Evolutionary conservation across 2,113 vertebrate genomes (phyloP).

Genomic region (Clupea harengus): DNA sequence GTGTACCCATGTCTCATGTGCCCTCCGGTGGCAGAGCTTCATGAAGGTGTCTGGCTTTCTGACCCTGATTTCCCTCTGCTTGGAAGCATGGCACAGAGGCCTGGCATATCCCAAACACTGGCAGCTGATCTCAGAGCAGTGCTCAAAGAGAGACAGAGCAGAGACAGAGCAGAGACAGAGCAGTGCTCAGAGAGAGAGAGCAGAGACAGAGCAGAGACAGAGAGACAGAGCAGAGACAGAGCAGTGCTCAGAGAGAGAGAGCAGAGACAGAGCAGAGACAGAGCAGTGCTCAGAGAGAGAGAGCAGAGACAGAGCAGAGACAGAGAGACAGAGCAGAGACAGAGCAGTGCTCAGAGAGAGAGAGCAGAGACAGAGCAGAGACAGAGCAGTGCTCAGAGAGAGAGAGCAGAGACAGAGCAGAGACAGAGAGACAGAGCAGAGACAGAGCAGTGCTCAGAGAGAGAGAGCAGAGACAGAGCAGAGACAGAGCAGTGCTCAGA

Average conservation of each 20-base stretch:
- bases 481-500: background rate
- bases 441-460: background rate
- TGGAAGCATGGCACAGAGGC: conserved; percentile 14
- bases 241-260: background rate
- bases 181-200: background rate
- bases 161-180: background rate
- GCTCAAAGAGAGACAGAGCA: background rate
- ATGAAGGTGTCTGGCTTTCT: conserved; percentile 41
- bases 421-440: no score
- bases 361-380: background rate
- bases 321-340: background rate
- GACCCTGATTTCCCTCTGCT: conserved; percentile 16
- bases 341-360: background rate
- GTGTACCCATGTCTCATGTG: conserved; percentile 44
- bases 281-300: background rate
- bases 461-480: background rate
- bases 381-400: background rate
- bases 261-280: background rate
- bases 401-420: background rate
- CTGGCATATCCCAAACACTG: conserved; percentile 12
- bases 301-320: background rate
- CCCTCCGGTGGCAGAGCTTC: conserved; percentile 39
- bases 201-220: no score
- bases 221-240: background rate
- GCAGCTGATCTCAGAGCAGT: conserved; percentile 27